Evolutionary conservation across 2,113 vertebrate species (phyloP).

Genomic region (Melospiza georgiana): DNA sequence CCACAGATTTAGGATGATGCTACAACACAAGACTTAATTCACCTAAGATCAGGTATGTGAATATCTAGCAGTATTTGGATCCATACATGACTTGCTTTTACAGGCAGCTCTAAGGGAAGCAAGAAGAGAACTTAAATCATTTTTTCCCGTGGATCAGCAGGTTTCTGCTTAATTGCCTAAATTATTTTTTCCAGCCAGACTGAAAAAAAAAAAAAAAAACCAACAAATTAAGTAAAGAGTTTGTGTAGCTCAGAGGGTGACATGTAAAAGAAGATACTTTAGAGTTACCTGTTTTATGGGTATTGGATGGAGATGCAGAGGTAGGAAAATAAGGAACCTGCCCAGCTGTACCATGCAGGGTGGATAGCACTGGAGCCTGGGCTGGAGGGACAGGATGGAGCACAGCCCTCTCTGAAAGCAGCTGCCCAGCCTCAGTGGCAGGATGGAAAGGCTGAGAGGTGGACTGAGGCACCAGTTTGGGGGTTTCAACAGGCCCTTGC

Average conservation of each 20-base stretch:
- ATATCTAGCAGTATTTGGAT: not conserved
- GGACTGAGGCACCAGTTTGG: constrained; percentile 64
- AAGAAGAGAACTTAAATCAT: not conserved
- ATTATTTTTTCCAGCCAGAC: not conserved
- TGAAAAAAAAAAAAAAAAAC: not conserved
- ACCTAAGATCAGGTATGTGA: not conserved
- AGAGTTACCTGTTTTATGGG: constrained; percentile 74
- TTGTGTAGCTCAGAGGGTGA: not conserved
- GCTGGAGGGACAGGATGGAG: constrained; percentile 79
- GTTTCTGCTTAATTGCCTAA: not conserved
- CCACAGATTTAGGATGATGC: not conserved
- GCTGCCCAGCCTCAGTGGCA: constrained; percentile 69
- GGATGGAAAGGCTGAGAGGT: constrained; percentile 72
- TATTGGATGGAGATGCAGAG: constrained; percentile 70
- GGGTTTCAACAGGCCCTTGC: constrained; percentile 85
- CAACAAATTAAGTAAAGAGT: not conserved
- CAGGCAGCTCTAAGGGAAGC: not conserved
- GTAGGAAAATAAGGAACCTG: constrained; percentile 70
- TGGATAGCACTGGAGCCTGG: constrained; percentile 74
- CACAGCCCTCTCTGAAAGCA: constrained; percentile 74
- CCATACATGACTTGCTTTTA: not conserved
- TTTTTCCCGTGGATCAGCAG: not conserved
- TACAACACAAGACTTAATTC: not conserved
- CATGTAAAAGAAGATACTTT: not conserved
- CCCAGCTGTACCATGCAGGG: constrained; percentile 65